Evolutionary conservation across 2,888 invertebrate species (phyloP).

Genomic region (Phaonia tiefii): DNA sequence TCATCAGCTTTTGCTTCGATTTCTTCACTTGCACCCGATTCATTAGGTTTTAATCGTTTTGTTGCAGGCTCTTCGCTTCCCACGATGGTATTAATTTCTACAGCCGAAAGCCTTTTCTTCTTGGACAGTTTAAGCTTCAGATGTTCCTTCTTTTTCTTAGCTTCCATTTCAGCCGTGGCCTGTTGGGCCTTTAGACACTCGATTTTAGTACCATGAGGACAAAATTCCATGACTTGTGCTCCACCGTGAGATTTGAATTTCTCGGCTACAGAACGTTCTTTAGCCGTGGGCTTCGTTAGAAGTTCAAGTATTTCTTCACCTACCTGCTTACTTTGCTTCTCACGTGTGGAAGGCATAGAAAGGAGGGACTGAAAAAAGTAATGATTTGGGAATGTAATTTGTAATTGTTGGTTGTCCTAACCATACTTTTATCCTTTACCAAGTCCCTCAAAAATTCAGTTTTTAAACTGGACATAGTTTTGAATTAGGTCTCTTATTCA

Average conservation of each 20-base stretch:
- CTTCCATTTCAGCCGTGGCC: slow-evolving; percentile 79
- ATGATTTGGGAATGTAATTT: not conserved
- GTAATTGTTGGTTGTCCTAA: slow-evolving; percentile 22
- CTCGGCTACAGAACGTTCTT: slow-evolving; percentile 96
- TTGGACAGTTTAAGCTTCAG: slow-evolving; percentile 62
- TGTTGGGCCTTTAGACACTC: slow-evolving; percentile 87
- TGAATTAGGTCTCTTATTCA: no score
- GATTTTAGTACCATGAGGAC: slow-evolving; percentile 95
- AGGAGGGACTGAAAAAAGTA: slow-evolving; percentile 73
- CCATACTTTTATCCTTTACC: not conserved
- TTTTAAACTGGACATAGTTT: no score
- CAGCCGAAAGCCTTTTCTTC: slow-evolving; percentile 56
- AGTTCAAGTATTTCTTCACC: slow-evolving; percentile 97
- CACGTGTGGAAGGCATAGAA: slow-evolving; percentile 90
- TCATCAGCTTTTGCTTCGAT: slow-evolving; percentile 64
- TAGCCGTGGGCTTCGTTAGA: slow-evolving; percentile 96
- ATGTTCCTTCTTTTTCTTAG: slow-evolving; percentile 75
- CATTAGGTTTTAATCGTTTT: slow-evolving; percentile 53
- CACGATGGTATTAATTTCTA: slow-evolving; percentile 2
- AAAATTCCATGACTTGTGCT: slow-evolving; percentile 96
- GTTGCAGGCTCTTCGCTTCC: slow-evolving; percentile 9
- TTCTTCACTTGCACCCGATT: slow-evolving; percentile 2
- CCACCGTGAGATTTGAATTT: slow-evolving; percentile 97
- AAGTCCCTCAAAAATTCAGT: no score
- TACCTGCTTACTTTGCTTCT: slow-evolving; percentile 96